A percentile compares a stretch with the other conserved stretches of the same genome.
phyloP scores from a whole-genome alignment of 2,888 invertebrate species.

The Flexamia atlantica region DNA sequence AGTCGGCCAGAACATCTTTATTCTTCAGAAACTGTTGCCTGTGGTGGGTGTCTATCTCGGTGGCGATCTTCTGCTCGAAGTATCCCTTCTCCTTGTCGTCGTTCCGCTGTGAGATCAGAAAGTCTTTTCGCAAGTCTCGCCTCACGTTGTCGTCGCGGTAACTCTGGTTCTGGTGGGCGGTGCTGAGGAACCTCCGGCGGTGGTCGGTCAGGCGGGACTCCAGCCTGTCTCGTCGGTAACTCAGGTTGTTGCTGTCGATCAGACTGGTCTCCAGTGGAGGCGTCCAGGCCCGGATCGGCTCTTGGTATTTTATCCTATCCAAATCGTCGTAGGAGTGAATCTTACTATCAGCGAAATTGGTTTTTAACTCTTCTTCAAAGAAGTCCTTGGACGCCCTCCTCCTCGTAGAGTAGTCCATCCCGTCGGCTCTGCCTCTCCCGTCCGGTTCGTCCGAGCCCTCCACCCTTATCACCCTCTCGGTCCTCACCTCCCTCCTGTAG shows the following conservation, averaged over 20 bases:
- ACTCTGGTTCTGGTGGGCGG: constrained; percentile 55
- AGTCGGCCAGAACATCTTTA: constrained; percentile 60
- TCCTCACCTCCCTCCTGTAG: constrained; percentile 36
- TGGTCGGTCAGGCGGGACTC: constrained; percentile 81
- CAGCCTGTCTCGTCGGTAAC: constrained; percentile 84
- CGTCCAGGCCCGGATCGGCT: constrained; percentile 60
- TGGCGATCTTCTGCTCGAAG: constrained; percentile 78
- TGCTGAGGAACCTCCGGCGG: constrained; percentile 57
- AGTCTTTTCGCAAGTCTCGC: constrained; percentile 51
- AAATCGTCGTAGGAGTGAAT: constrained; percentile 78
- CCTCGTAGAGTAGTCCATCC: constrained; percentile 42
- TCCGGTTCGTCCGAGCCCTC: constrained; percentile 56
- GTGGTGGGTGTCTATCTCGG: constrained; percentile 72
- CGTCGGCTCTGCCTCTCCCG: constrained; percentile 56
- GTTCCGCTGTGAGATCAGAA: constrained; percentile 53
- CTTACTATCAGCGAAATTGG: constrained; percentile 59
- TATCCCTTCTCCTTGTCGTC: constrained; percentile 56
- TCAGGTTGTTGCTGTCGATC: constrained; percentile 76
- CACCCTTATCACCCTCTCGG: constrained; percentile 53
- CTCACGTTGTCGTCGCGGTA: constrained; percentile 57
- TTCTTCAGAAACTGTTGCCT: constrained; percentile 57
- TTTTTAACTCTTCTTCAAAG: constrained; percentile 48
- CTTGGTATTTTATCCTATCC: constrained; percentile 63
- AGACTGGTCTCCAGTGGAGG: constrained; percentile 48
- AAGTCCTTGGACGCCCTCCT: constrained; percentile 54